Evolutionary conservation across 1,140 invertebrate genomes (phyloP), one percentile per base, ranked within the genome.

Genomic region (Pseudomyrmex sp.): DNA sequence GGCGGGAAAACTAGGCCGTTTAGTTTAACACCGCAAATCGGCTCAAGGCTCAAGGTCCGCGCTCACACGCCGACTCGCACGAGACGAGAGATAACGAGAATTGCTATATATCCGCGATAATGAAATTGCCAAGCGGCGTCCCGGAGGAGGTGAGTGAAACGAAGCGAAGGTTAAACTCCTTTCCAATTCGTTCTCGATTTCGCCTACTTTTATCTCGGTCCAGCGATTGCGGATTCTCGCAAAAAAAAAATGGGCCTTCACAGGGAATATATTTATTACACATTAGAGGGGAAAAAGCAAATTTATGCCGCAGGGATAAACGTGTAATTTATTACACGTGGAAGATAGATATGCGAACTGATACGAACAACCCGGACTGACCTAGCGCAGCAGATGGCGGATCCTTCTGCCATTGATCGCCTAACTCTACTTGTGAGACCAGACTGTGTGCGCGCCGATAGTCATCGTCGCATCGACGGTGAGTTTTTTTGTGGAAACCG

Each of bases 41-140:
- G 46, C n/a, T 72, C 76, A 80, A 80, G 76, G 66, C n/a, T 72
- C 76, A 80, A 80, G 76, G 66, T 79, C 48, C 48, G n/a, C 58
- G 15, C n/a, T 54, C 18, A 35, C 18, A 35, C 35, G 20, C 58
- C 26, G 26, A 66, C 66, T 66, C 23, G 62, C n/a, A n/a, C 10
- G 12, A 5, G 18, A 20, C 20, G 20, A 23, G 44, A 48, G 20
- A 61, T 72, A 80, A 61, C 15, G 20, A 72, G 20, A 70, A 54
- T 15, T 26, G 15, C 15, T 80, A 15, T 70, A 80, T n/a, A 44
- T 23, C 15, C n/a, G 44, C 35, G 48, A 7, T 68, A 79, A 79
- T 79, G 13, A 12, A 54, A 54, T 20, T 12, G 18, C 46, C 44
- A 12, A 80, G 56, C n/a, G 63, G 15, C 35, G 44, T 13, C 46